phyloP scores from a whole-genome alignment of 2,113 vertebrate species.

The Ovibos moschatus region DNA sequence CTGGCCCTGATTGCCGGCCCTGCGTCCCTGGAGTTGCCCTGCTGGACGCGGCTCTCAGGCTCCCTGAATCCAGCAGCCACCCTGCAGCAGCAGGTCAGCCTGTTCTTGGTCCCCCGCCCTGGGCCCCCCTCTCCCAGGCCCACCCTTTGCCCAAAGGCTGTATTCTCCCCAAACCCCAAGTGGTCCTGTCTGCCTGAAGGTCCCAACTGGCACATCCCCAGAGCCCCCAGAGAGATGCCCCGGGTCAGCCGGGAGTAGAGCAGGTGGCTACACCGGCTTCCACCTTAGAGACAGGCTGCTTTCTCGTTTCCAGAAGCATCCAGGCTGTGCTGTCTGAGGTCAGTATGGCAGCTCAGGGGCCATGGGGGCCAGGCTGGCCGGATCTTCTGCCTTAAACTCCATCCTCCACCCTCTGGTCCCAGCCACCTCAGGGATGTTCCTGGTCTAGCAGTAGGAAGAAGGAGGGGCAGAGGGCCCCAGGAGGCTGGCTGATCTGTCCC shows the following conservation, averaged over 20 bases:
- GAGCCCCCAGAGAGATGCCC: too few species aligned
- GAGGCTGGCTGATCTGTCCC: neutral
- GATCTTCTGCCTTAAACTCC: neutral
- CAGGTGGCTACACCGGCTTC: fast-evolving
- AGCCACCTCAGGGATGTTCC: fast-evolving
- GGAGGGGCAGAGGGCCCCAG: too few species aligned
- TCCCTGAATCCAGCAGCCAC: fast-evolving
- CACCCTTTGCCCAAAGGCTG: fast-evolving
- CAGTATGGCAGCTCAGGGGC: fast-evolving
- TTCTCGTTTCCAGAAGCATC: fast-evolving
- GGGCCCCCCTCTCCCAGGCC: neutral
- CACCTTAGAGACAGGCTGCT: neutral
- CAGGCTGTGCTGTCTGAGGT: too few species aligned
- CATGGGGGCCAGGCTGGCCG: too few species aligned
- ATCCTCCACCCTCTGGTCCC: too few species aligned
- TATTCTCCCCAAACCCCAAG: fast-evolving
- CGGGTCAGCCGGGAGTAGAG: fast-evolving
- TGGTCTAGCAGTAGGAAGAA: neutral
- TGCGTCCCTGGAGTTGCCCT: fast-evolving
- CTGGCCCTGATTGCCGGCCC: neutral
- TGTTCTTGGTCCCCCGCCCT: neutral
- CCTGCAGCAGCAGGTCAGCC: fast-evolving
- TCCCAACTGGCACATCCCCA: fast-evolving
- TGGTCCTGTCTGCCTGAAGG: neutral
- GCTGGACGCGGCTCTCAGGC: fast-evolving